A percentile compares a stretch with the other conserved stretches of the same genome.
Conservation (phyloP, 1,140 invertebrate genomes). For the Laupala kohalensis region DNA sequence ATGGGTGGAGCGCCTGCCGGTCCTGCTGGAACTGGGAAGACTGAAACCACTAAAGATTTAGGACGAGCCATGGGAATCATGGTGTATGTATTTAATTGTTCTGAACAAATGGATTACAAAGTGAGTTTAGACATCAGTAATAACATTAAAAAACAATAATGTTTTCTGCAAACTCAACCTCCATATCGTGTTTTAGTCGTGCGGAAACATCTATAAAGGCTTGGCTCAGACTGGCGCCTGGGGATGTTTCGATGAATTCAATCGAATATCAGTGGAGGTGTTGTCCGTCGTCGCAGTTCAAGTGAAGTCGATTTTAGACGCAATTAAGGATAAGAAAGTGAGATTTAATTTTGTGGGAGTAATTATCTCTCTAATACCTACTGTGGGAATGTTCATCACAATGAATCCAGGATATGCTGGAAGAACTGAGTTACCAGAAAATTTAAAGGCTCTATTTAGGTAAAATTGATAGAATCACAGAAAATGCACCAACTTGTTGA, state of each 20-base stretch:
- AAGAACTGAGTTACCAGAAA: slow-evolving; percentile 72
- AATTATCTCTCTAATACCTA: slow-evolving; percentile 55
- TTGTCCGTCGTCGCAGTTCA: slow-evolving; percentile 84
- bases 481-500: too few species aligned
- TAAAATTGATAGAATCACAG: too few species aligned
- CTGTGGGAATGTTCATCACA: slow-evolving; percentile 84
- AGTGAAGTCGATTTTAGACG: slow-evolving; percentile 68
- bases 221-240: slow-evolving; percentile 85
- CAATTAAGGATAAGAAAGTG: slow-evolving; percentile 64
- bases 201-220: slow-evolving; percentile 82
- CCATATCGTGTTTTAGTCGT: slow-evolving; percentile 46
- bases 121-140: too few species aligned
- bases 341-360: slow-evolving; percentile 77
- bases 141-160: too few species aligned
- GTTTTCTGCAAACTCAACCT: too few species aligned
- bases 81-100: slow-evolving; percentile 94
- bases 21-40: slow-evolving; percentile 53
- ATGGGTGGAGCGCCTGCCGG: slow-evolving; percentile 88
- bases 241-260: slow-evolving; percentile 94
- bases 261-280: slow-evolving; percentile 84
- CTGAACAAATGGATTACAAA: slow-evolving; percentile 92
- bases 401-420: slow-evolving; percentile 91
- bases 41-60: slow-evolving; percentile 87
- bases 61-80: slow-evolving; percentile 80
- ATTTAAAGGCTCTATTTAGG: slow-evolving; percentile 57